Percentiles rank a stretch among this genome's conserved stretches.
phyloP scores from a whole-genome alignment of 1,140 invertebrate species.

The Drosophila orosa region DNA sequence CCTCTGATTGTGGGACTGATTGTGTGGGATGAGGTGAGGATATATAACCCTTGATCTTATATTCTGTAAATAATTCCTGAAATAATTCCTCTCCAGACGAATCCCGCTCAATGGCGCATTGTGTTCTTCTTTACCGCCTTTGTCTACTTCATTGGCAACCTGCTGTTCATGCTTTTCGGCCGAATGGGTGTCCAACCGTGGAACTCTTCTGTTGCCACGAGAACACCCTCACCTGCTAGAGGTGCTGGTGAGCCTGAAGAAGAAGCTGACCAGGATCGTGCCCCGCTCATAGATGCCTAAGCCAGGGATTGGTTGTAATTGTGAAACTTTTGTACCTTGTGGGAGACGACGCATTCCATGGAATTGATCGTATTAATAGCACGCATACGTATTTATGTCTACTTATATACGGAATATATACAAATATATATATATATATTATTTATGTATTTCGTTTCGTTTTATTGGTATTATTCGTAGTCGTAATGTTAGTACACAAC shows the following conservation, averaged over 20 bases:
- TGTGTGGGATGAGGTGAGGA: constrained; percentile 87
- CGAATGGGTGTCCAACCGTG: constrained; percentile 87
- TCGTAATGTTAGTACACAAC: constrained; percentile 50
- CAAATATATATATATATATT: constrained; percentile 5
- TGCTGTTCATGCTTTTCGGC: constrained; percentile 89
- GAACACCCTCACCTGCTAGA: neutral
- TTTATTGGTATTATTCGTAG: constrained; percentile 45
- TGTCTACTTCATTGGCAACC: constrained; percentile 88
- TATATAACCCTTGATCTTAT: neutral
- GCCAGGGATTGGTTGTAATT: constrained; percentile 31
- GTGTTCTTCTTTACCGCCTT: constrained; percentile 91
- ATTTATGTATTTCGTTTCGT: constrained; percentile 42
- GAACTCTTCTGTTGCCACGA: constrained; percentile 86
- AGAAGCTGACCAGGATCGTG: constrained; percentile 37
- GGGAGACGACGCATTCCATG: constrained; percentile 55
- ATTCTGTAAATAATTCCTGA: constrained; percentile 84
- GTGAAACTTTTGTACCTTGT: constrained; percentile 70
- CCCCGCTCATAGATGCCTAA: constrained; percentile 61
- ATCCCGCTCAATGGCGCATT: constrained; percentile 88
- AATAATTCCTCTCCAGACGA: constrained; percentile 74
- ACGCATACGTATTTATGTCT: constrained; percentile 49
- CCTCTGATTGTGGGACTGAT: constrained; percentile 88
- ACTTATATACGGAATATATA: constrained; percentile 34
- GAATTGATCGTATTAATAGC: constrained; percentile 67
- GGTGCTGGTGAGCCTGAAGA: neutral